Evolutionary conservation across 2,888 invertebrate genomes (phyloP), one percentile per base, ranked within the genome.

Genomic region (Oscheius onirici): DNA sequence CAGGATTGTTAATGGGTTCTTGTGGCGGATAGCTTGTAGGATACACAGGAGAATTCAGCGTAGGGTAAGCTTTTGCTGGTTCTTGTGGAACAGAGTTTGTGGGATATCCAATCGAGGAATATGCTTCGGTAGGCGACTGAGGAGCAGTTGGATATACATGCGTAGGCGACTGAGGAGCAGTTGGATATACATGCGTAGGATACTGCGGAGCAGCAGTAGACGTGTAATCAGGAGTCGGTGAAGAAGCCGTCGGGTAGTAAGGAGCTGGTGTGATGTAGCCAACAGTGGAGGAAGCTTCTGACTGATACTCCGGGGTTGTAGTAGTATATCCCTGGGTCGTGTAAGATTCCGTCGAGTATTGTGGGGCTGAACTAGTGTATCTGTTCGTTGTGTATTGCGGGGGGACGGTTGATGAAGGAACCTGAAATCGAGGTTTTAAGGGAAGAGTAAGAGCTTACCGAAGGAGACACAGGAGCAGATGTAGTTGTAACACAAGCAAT

Each of bases 401-500:
- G 13, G 52, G 52, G 6, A 5, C 24, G 3, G 17, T 5, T 6
- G 52, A 3, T 5, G 52, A 13, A 52, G 24, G 8, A 3, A 22
- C 15, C 20, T n/a, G 13, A n/a, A 20, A 22, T 2, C n/a, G 43
- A 58, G 24, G 20, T 17, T 40, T 41, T 26, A 24, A 15, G 13
- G 55, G 6, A 3, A 17, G 20, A 26, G n/a, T 17, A 61, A 15
- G 61, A 26, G 41, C 8, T 40, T 13, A 34, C 22, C 22, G 44
- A 6, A 2, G 41, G n/a, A 17, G 41, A 43, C 6, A 15, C 24
- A 43, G 28, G 28, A 17, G 17, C 43, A 20, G 22, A 10, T 5
- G 40, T 5, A 2, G 43, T 15, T 46, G 46, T 46, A 3, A 41
- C 1, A 52, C 79, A 79, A 51, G 73, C 66, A 28, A 72, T 73